A percentile compares a stretch with the other conserved stretches of the same genome.
Evolutionary conservation across 92 coral and sea anemone genomes (phyloP).

Genomic region (Palythoa grandis): DNA sequence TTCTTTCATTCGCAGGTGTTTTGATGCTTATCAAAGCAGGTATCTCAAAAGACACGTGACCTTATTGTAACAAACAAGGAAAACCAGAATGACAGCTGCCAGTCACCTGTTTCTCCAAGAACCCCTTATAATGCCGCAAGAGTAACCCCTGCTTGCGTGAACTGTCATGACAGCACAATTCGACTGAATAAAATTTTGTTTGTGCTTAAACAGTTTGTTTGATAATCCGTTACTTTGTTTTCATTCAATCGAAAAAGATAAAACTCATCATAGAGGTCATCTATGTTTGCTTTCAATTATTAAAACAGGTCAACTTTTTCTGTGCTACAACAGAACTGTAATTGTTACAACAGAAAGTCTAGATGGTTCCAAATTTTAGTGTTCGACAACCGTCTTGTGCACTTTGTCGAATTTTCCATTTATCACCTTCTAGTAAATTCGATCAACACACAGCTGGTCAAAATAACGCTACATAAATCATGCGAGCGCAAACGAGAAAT

Average conservation of each 20-base stretch:
- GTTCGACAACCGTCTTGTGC: not conserved
- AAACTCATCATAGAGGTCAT: slow-evolving; percentile 32
- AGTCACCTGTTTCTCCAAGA: slow-evolving; percentile 43
- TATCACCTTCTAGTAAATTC: not conserved
- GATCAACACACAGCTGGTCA: slow-evolving; percentile 18
- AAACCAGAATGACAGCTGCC: slow-evolving; percentile 44
- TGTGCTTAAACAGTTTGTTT: not conserved
- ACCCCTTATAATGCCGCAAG: slow-evolving; percentile 33
- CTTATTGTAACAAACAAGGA: slow-evolving; percentile 22
- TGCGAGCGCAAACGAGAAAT: not conserved
- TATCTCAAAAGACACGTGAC: slow-evolving; percentile 38
- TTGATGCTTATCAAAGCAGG: slow-evolving; percentile 6
- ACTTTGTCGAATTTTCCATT: not conserved
- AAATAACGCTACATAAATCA: slow-evolving; percentile 32
- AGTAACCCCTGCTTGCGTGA: not conserved
- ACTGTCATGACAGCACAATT: slow-evolving; percentile 2
- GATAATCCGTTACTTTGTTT: slow-evolving; percentile 2
- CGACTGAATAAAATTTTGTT: slow-evolving; percentile 5
- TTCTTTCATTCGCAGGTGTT: slow-evolving; percentile 42
- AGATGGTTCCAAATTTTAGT: not conserved
- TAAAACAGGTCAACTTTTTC: slow-evolving; percentile 2
- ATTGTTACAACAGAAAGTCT: slow-evolving; percentile 27
- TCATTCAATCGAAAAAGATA: slow-evolving; percentile 23
- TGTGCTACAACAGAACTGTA: slow-evolving; percentile 28
- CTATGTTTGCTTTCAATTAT: slow-evolving; percentile 37